phyloP scores from a whole-genome alignment of 2,888 invertebrate species.

The Apocheima hispidaria region DNA sequence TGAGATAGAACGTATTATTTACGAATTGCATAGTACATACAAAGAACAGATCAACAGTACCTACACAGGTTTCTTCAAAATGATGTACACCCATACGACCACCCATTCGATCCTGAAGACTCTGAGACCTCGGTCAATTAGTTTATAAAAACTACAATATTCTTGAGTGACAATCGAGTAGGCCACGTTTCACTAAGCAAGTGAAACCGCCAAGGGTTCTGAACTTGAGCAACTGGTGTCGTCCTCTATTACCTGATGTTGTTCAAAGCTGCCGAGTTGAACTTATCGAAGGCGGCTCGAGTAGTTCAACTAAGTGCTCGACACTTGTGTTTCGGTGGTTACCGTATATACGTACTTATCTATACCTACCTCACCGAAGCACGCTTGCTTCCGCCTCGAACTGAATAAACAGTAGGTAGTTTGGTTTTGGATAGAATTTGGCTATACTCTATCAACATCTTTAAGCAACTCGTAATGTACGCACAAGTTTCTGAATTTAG shows the following conservation, averaged over 20 bases:
- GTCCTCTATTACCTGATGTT: background rate
- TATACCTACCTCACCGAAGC: background rate
- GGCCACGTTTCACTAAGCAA: too few species aligned
- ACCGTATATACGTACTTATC: background rate
- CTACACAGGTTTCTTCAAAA: too few species aligned
- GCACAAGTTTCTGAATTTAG: background rate
- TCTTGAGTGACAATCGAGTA: too few species aligned
- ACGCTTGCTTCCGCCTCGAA: constrained; percentile 7
- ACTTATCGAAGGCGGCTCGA: constrained; percentile 4
- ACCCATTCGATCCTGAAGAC: too few species aligned
- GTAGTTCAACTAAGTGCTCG: constrained; percentile 10
- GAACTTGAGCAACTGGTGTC: constrained; percentile 1
- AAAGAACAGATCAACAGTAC: too few species aligned
- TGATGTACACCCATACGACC: too few species aligned
- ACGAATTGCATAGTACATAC: too few species aligned
- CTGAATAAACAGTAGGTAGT: background rate
- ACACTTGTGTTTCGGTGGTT: constrained; percentile 13
- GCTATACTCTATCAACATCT: background rate
- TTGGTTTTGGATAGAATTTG: background rate
- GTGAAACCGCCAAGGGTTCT: background rate
- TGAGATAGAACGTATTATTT: too few species aligned
- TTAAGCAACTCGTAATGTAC: background rate
- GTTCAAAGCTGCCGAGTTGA: constrained; percentile 9
- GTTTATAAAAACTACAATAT: too few species aligned
- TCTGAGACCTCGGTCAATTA: too few species aligned